A percentile compares a stretch with the other conserved stretches of the same genome.
Conservation (phyloP, 92 coral and sea anemone genomes). For the Palythoa grandiflora region DNA sequence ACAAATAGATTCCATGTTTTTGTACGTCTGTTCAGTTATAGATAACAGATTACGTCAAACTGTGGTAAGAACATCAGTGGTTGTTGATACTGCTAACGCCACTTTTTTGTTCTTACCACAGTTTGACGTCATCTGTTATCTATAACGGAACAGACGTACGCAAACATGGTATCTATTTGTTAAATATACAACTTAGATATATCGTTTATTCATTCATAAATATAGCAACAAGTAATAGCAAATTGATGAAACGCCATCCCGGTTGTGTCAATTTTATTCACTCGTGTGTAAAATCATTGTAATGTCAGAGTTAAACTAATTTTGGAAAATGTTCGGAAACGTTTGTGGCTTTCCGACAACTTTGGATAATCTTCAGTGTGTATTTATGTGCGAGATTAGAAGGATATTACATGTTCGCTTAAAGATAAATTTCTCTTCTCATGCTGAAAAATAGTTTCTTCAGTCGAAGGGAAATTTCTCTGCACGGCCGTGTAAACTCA, state of each 20-base stretch:
- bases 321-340: no score
- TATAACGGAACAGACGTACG: no score
- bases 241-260: constrained; percentile 23
- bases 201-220: constrained; percentile 16
- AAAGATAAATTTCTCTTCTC: constrained; percentile 24
- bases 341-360: no score
- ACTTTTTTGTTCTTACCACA: no score
- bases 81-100: no score
- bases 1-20: no score
- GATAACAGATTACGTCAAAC: no score
- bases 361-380: constrained; percentile 1
- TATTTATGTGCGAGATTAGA: not conserved
- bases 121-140: no score
- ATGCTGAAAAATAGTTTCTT: constrained; percentile 13
- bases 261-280: constrained; percentile 27
- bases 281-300: not conserved
- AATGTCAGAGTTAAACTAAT: constrained; percentile 10
- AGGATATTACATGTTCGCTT: constrained; percentile 28
- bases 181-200: not conserved
- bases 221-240: constrained; percentile 32
- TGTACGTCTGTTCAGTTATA: no score
- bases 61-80: no score
- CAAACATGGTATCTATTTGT: no score
- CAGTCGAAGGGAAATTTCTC: not conserved
- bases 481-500: not conserved